These are phyloP conservation scores for Eristalinus aeneus DNA, from an alignment of 2,888 invertebrate species.

Conservation along the genomic window DNA sequence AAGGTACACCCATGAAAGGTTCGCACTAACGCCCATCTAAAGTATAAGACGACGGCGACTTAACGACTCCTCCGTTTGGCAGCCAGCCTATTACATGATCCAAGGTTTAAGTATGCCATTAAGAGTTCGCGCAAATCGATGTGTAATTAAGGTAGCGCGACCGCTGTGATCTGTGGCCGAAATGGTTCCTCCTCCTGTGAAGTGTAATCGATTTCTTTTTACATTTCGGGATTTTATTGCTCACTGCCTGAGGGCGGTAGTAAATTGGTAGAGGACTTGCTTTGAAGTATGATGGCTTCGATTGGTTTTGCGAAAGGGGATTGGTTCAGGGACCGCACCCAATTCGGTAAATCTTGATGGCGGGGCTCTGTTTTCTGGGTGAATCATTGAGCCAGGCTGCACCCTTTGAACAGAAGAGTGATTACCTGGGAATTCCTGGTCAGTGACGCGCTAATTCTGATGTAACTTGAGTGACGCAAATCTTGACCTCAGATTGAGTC, in stretches of 20 bases:
- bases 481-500: neutral
- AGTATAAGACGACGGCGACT: neutral
- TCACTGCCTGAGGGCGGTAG: neutral
- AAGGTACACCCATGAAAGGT: neutral
- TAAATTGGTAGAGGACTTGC: neutral
- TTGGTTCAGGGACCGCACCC: neutral
- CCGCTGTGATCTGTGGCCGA: slow-evolving; percentile 2
- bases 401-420: neutral
- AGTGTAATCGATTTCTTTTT: slow-evolving; percentile 8
- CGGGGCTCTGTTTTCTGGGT: neutral
- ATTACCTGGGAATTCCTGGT: neutral
- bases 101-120: slow-evolving; percentile 31
- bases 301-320: neutral
- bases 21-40: slow-evolving; percentile 1
- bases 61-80: slow-evolving; percentile 1
- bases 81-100: slow-evolving; percentile 1
- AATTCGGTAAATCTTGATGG: neutral
- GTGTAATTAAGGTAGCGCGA: slow-evolving; percentile 45
- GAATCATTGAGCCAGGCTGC: neutral
- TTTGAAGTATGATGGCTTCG: neutral
- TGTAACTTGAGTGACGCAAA: no score
- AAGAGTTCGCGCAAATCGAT: slow-evolving; percentile 17
- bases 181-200: neutral
- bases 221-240: neutral
- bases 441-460: no score